These are phyloP conservation scores for Chironomus tepperi DNA, from an alignment of 1,140 invertebrate genomes.

Conservation along the genomic window DNA sequence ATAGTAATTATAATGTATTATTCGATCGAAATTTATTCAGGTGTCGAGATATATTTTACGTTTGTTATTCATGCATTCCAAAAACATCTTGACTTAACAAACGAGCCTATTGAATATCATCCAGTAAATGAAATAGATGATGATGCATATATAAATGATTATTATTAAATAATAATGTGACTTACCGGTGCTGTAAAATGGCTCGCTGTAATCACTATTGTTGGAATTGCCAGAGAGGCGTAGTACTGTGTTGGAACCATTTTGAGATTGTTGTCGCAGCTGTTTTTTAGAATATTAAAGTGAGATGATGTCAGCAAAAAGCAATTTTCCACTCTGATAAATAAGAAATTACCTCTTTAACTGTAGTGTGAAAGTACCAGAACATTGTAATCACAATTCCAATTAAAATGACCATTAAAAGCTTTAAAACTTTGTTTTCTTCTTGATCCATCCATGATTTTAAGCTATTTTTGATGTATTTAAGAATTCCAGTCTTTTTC, in stretches of 20 bases:
- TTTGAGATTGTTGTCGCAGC: conserved; percentile 37
- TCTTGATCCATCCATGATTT: conserved; percentile 53
- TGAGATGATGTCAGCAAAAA: background rate
- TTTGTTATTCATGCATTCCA: background rate
- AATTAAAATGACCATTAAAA: conserved; percentile 54
- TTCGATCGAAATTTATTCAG: too few species aligned
- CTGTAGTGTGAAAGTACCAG: conserved; percentile 54
- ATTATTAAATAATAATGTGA: background rate
- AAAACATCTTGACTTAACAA: conserved; percentile 4
- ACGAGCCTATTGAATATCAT: background rate
- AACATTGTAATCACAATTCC: conserved; percentile 58
- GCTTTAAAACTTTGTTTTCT: conserved; percentile 58
- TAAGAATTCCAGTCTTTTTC: background rate
- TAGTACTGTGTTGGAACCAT: conserved; percentile 35
- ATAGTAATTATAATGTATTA: background rate
- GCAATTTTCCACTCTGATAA: background rate
- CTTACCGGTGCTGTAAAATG: background rate
- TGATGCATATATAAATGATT: conserved; percentile 1
- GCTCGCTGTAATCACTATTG: conserved; percentile 33
- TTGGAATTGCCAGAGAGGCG: conserved; percentile 28
- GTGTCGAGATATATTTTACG: background rate
- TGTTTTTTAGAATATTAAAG: background rate
- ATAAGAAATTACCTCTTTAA: conserved; percentile 30
- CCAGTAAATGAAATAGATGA: conserved; percentile 16
- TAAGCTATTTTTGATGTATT: conserved; percentile 25